Base-by-base conservation (phyloP, 1,140 invertebrate genomes). In the Danaus melanippus region DNA sequence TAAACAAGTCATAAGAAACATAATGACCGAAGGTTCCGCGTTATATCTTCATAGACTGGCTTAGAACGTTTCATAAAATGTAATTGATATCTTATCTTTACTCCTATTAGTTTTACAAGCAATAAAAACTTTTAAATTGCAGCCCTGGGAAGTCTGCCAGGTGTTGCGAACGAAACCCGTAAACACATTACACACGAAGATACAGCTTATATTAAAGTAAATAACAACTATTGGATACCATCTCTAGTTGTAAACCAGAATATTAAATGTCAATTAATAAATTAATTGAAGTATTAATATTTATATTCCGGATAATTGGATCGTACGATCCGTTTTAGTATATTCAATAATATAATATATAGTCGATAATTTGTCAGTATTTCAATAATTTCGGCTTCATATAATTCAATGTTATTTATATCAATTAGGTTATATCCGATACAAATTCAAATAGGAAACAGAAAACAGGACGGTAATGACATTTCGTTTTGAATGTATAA, bases 41-140 rank as follows among this genome's bases (percentile, higher is more conserved):
- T 15, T 12, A 46, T 46, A 50, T 40, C 41, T 50, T 50, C 48
- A 50, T 50, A 41, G 12, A 50, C 21, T 50, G 48, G 11, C 32
- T 9, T 12, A 17, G 32, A 50, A 41, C 21, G 11, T 42, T 46
- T 42, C 40, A 42, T 52, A 46, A 57, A 52, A 57, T 15, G 32
- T 56, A 32, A 46, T 50, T 46, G 32, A 42, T 17, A 11, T 53
- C 49, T 57, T 57, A 57, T 57, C 56, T 42, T 21, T 42, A 57
- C 32, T 52, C 47, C 56, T 47, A 41, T 21, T 42, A 57, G 45
- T 52, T 52, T 50, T 52, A 50, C 40, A 52, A 52, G 39, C 52
- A 57, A 57, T 52, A 44, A 43, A 57, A 56, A 57, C 39, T 57
- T 57, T 57, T 52, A 41, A 57, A 57, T 57, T 57, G 56, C 49